Base-by-base conservation (phyloP, 2,113 vertebrate species). In the Garra rufa region DNA sequence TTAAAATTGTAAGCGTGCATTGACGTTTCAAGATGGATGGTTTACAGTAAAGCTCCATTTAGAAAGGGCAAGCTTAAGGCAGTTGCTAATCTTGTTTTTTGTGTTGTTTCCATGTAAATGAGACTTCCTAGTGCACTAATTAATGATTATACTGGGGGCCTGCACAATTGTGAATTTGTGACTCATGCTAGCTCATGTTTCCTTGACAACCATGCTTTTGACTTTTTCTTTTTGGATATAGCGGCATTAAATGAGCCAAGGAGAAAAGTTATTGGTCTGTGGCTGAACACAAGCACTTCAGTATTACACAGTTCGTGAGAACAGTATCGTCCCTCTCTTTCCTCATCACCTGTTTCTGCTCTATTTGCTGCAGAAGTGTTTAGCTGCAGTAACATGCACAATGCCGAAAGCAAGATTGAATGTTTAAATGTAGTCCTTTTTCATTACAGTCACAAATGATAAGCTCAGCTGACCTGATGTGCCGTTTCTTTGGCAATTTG, bases 181-280 rank as follows among this genome's bases (percentile, higher is more conserved):
- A 87, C 76, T 87, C 80, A 80, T 63, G 41, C 50, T 71, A 76
- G 71, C 61, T 76, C n/a, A 46, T 59, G 77, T 87, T 81, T 87
- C 86, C 83, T 61, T 81, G 83, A 87, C 83, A 85, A 87, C 78
- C 6, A 26, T 21, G 17, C 71, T 84, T 76, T 84, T 80, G 34
- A 80, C 38, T 55, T 0, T 6, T 4, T 43, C 14, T 26, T 61
- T 24, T 34, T 3, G 19, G 21, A 46, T 44, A 41, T 76, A 34
- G 34, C 43, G 30, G 21, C 78, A 85, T 78, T 82, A 73, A 82
- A 48, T 63, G 30, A 61, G 55, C 55, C 78, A 85, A 70, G 13
- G 13, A 30, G 52, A 19, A 85, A 85, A 46, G 73, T 65, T 28
- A 70, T 79, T 48, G 17, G 44, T 82, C 65, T 17, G 8, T 81